Conservation (phyloP, 2,888 invertebrate genomes). For the Xanthorhoe spadicearia region DNA sequence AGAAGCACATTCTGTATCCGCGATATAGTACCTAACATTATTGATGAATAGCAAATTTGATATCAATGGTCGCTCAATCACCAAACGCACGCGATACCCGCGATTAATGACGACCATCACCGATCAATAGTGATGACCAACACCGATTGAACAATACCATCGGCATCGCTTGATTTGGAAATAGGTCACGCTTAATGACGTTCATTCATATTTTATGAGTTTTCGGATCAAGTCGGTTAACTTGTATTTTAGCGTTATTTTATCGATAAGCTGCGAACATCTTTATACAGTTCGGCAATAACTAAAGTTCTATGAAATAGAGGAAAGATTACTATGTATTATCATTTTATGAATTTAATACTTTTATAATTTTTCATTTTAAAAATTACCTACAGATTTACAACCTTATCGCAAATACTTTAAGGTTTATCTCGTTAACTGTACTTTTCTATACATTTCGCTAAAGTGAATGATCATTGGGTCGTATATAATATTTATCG, state of each 20-base stretch:
- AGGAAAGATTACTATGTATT: no score
- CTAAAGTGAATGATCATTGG: slow-evolving; percentile 15
- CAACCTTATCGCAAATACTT: not conserved
- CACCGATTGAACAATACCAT: slow-evolving; percentile 27
- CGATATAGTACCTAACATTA: not conserved
- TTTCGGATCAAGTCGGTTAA: slow-evolving; percentile 1
- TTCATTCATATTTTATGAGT: slow-evolving; percentile 23
- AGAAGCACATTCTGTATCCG: not conserved
- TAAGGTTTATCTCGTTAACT: slow-evolving; percentile 9
- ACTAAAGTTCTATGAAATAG: no score
- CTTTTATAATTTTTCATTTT: no score
- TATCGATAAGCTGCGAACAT: not conserved
- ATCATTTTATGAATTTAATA: no score
- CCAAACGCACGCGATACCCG: slow-evolving; percentile 12
- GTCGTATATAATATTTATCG: slow-evolving; percentile 17
- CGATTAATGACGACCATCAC: slow-evolving; percentile 23
- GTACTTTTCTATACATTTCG: slow-evolving; percentile 9
- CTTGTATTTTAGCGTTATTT: not conserved
- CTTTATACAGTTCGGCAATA: not conserved
- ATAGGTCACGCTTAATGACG: slow-evolving; percentile 17
- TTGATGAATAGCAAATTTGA: slow-evolving; percentile 6
- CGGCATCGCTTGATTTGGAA: slow-evolving; percentile 28
- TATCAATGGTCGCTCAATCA: slow-evolving; percentile 21
- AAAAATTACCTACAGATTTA: not conserved
- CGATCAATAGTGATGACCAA: slow-evolving; percentile 15